Conservation (phyloP, 2,113 vertebrate genomes). For the Equus quagga region DNA sequence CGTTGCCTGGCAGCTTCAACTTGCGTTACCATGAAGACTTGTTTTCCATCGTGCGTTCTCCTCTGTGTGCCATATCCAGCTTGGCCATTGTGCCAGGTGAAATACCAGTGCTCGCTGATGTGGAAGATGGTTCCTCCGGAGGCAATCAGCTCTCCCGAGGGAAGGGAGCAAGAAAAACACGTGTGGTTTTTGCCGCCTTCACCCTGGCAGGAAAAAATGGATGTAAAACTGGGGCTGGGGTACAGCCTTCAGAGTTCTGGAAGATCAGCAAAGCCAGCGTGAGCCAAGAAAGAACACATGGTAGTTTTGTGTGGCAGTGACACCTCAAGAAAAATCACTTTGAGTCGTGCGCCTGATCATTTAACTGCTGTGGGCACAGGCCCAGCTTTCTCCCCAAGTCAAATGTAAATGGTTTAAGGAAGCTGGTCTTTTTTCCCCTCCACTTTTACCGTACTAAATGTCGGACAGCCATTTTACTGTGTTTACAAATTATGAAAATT, state of each 20-base stretch:
- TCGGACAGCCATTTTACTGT: constrained; percentile 81
- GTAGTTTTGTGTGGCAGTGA: constrained; percentile 84
- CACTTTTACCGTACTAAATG: constrained; percentile 63
- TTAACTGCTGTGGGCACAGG: constrained; percentile 80
- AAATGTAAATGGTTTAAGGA: constrained; percentile 82
- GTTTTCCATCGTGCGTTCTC: background rate
- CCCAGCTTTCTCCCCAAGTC: constrained; percentile 83
- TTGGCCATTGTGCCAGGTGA: background rate
- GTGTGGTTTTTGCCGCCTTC: constrained; percentile 48
- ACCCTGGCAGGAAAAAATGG: constrained; percentile 56
- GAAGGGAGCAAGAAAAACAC: constrained; percentile 38
- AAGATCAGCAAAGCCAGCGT: constrained; percentile 16
- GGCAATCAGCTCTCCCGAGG: background rate
- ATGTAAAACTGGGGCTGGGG: constrained; percentile 59
- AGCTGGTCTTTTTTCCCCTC: constrained; percentile 64
- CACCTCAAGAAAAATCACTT: constrained; percentile 87
- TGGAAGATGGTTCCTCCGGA: constrained; percentile 16
- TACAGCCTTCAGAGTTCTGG: constrained; percentile 55
- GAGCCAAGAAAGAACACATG: constrained; percentile 86
- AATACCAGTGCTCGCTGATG: background rate
- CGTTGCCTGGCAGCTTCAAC: rapidly evolving
- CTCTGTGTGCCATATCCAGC: background rate
- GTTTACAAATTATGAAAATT: constrained; percentile 86
- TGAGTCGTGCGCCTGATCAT: constrained; percentile 81
- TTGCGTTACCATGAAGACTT: background rate